Evolutionary conservation across 1,140 invertebrate species (phyloP), one percentile per base, ranked within the genome.

Genomic region (Centruroides sculpturatus): DNA sequence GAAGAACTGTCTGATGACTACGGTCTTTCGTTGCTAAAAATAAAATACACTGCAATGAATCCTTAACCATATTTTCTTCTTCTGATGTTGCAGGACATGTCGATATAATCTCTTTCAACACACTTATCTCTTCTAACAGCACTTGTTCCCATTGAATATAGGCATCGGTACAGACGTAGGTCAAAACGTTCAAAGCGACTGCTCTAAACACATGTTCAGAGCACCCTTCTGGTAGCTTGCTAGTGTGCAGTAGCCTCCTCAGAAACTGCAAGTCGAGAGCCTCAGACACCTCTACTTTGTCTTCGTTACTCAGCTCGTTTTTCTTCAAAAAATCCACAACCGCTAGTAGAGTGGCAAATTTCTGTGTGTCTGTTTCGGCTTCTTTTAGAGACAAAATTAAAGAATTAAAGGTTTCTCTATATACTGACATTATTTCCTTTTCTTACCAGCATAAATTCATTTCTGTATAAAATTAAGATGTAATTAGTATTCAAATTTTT

Each of bases 291-390:
- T 84, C 76, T 68, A 84, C 84, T 68, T 87, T 88, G 8, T 82
- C 80, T 9, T 75, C 72, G 3, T 81, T 71, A 61, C 81, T 83
- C 68, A 87, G 86, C 66, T 90, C 83, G 68, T 85, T 85, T 59
- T 81, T 82, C 72, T 88, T 87, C 10, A 70, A 23, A 56, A 91
- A 70, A 73, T 92, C 92, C 0, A 89, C 90, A 36, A 92, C 87
- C 83, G 92, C 85, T 71, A 92, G 90, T 3, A 93, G 76, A 1
- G 84, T 87, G 7, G 89, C 89, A 73, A 93, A 90, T 74, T 91
- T 92, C 75, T 93, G 89, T 0, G 87, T 92, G 73, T 92, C 89
- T 67, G 80, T 85, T 60, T 80, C 80, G 1, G 88, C 85, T 67
- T 79, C 79, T 41, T 41, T 41, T 41, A 41, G 8, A 8, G 41